Evolutionary conservation across 2,888 invertebrate species (phyloP).

Genomic region (Campoletis raptor): DNA sequence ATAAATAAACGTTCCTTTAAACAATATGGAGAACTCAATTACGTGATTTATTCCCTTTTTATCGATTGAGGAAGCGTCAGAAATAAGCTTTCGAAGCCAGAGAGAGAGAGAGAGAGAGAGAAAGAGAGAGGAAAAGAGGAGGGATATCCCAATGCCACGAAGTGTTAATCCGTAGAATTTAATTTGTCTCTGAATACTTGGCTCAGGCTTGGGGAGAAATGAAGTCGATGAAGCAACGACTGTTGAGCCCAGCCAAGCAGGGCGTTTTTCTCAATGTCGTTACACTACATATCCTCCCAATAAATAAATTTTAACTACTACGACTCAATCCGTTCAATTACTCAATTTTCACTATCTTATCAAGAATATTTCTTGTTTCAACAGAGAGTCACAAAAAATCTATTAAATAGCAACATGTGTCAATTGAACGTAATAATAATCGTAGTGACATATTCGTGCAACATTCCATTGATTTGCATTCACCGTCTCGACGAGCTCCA

Average conservation of each 20-base stretch:
- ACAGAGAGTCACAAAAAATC: background rate
- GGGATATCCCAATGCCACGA: background rate
- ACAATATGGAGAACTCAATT: background rate
- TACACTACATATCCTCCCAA: background rate
- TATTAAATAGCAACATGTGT: background rate
- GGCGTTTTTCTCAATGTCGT: conserved; percentile 61
- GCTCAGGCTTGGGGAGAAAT: conserved; percentile 1
- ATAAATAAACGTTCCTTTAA: background rate
- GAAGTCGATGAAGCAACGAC: conserved; percentile 51
- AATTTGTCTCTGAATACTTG: conserved; percentile 45
- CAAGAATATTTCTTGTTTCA: background rate
- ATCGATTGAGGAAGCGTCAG: conserved; percentile 18
- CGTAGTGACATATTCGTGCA: background rate
- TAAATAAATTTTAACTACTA: background rate
- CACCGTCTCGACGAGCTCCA: background rate
- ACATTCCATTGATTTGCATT: background rate
- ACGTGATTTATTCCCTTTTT: background rate
- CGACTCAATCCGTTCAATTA: background rate
- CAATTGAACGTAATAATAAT: background rate
- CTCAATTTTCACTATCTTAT: background rate
- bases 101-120: background rate
- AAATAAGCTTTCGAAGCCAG: conserved; percentile 11
- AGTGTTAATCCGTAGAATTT: conserved; percentile 59
- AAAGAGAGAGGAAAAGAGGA: background rate
- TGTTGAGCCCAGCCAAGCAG: conserved; percentile 7